These are phyloP conservation scores for Tryphoninae sp. DNA, from an alignment of 2,888 invertebrate species.

Conservation along the genomic window DNA sequence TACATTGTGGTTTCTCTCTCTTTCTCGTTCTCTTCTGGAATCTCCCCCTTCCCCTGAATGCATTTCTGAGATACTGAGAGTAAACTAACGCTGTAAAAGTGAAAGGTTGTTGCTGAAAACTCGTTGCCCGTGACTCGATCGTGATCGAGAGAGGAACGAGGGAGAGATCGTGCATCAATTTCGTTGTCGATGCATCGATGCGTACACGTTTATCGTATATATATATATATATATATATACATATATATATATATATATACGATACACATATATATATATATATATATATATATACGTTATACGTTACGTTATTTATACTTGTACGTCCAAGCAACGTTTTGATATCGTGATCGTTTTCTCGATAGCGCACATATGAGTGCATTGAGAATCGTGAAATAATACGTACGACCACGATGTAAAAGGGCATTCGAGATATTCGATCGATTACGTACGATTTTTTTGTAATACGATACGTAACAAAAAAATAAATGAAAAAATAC, in stretches of 20 bases:
- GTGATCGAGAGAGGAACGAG: conserved; percentile 52
- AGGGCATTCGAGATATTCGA: conserved; percentile 50
- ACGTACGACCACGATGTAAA: conserved; percentile 30
- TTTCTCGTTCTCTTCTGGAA: conserved; percentile 22
- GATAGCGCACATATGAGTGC: conserved; percentile 24
- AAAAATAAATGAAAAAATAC: not conserved
- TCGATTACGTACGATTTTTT: conserved; percentile 41
- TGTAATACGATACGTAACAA: conserved; percentile 19
- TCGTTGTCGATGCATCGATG: conserved; percentile 54
- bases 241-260: not conserved
- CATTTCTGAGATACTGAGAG: conserved; percentile 30
- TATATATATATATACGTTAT: not conserved
- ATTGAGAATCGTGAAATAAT: conserved; percentile 23
- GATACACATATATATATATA: conserved; percentile 10
- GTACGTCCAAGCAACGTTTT: conserved; percentile 13
- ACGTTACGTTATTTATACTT: not conserved
- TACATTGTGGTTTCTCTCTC: conserved; percentile 31
- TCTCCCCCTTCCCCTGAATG: conserved; percentile 35
- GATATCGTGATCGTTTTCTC: conserved; percentile 26
- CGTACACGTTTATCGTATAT: conserved; percentile 35
- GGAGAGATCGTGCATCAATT: conserved; percentile 59
- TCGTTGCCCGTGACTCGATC: conserved; percentile 63
- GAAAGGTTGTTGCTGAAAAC: conserved; percentile 62
- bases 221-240: conserved; percentile 32
- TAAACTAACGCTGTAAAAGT: conserved; percentile 53